Conservation (phyloP, 1,140 invertebrate species). For the Phymorhynchus buccinoides region DNA sequence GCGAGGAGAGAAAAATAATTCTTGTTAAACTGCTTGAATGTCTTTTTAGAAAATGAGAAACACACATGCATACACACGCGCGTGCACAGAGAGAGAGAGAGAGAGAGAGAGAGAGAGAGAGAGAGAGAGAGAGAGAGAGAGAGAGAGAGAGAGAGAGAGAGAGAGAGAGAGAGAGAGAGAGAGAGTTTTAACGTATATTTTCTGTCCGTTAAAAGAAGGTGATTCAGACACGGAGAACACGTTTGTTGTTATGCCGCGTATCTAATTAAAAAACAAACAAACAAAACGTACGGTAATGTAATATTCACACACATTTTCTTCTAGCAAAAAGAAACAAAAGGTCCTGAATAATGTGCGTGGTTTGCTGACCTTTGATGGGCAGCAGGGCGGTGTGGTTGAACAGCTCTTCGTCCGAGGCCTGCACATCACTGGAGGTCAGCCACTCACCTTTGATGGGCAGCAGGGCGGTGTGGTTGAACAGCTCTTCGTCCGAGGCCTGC, state of each 20-base stretch:
- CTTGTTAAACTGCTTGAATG: no score
- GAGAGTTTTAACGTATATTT: background rate
- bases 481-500: slow-evolving; percentile 69
- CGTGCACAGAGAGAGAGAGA: background rate
- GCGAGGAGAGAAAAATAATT: no score
- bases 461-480: slow-evolving; percentile 69
- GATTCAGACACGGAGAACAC: no score
- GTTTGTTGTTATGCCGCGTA: no score
- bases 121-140: slow-evolving; percentile 10
- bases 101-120: slow-evolving; percentile 4
- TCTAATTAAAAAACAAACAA: no score
- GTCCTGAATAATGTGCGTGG: no score
- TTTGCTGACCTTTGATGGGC: slow-evolving; percentile 64
- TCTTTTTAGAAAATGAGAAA: background rate
- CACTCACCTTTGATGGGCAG: slow-evolving; percentile 67
- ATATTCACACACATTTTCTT: no score
- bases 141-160: background rate
- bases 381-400: slow-evolving; percentile 69
- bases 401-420: slow-evolving; percentile 69
- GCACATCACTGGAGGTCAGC: slow-evolving; percentile 71
- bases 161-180: slow-evolving; percentile 8
- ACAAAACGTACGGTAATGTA: no score
- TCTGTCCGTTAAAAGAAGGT: no score
- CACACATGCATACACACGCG: background rate
- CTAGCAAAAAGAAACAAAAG: no score